These are phyloP conservation scores for Etheostoma nigrum DNA, from an alignment of 2,797 vertebrate species.

Conservation along the genomic window DNA sequence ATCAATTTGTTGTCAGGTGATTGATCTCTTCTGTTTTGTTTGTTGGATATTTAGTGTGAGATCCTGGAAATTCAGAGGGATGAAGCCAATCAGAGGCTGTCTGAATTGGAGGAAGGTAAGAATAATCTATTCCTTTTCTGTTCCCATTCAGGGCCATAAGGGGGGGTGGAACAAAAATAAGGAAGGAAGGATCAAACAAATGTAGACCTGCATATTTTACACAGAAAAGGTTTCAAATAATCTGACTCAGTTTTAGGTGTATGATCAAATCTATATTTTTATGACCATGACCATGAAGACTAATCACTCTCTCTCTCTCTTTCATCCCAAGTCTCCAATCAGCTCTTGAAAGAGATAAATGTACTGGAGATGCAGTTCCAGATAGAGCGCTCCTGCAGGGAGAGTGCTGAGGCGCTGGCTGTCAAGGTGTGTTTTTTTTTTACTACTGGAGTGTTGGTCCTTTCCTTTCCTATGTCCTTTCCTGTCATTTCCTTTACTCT, in stretches of 20 bases:
- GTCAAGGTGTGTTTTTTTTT: constrained; percentile 74
- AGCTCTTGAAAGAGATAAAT: constrained; percentile 85
- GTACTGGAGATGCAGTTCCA: constrained; percentile 85
- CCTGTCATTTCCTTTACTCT: not conserved
- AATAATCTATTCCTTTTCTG: not conserved
- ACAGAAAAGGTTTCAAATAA: not conserved
- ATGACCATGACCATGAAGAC: not conserved
- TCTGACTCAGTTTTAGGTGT: not conserved
- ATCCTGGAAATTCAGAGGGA: constrained; percentile 70
- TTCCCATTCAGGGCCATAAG: not conserved
- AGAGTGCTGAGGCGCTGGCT: constrained; percentile 81
- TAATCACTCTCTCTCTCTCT: not conserved
- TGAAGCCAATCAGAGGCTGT: constrained; percentile 77
- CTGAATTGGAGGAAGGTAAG: constrained; percentile 84
- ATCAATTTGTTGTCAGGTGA: constrained; percentile 9
- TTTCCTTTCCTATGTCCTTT: not conserved
- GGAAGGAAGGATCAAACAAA: not conserved
- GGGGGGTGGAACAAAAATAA: not conserved
- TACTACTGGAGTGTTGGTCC: not conserved
- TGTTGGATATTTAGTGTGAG: constrained; percentile 59
- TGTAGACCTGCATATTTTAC: not conserved
- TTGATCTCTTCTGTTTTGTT: constrained; percentile 17
- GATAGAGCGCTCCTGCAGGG: constrained; percentile 82
- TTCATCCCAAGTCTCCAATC: constrained; percentile 78
- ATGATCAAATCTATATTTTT: not conserved